phyloP scores from a whole-genome alignment of 2,888 invertebrate genomes.

The Rhamphomyia laevipes region DNA sequence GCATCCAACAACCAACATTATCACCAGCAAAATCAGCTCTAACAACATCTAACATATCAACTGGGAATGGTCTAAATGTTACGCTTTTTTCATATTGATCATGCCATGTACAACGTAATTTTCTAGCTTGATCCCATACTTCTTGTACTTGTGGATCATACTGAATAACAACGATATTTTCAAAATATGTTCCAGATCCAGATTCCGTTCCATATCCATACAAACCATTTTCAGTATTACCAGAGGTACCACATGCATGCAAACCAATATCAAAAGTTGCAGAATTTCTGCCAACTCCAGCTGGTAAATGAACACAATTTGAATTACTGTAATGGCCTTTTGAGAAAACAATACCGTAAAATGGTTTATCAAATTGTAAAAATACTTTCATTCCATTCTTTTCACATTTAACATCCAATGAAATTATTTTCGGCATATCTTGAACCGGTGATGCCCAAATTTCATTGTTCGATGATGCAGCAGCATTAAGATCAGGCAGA shows the following conservation, averaged over 20 bases:
- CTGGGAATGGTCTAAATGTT: conserved; percentile 87
- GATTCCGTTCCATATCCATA: conserved; percentile 80
- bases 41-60: conserved; percentile 91
- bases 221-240: conserved; percentile 80
- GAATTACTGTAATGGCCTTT: conserved; percentile 90
- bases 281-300: conserved; percentile 72
- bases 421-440: conserved; percentile 88
- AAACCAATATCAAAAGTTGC: conserved; percentile 87
- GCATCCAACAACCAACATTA: conserved; percentile 96
- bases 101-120: conserved; percentile 88
- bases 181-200: conserved; percentile 85
- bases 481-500: conserved; percentile 30
- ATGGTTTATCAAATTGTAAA: conserved; percentile 87
- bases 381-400: conserved; percentile 90
- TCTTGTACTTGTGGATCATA: conserved; percentile 91
- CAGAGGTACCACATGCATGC: conserved; percentile 83
- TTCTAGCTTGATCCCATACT: conserved; percentile 90
- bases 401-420: conserved; percentile 87
- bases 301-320: conserved; percentile 82
- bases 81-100: conserved; percentile 93
- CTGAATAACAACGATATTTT: conserved; percentile 87
- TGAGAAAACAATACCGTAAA: conserved; percentile 90
- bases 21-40: conserved; percentile 89
- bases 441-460: conserved; percentile 77
- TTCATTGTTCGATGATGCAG: conserved; percentile 47